A percentile compares a stretch with the other conserved stretches of the same genome.
Evolutionary conservation across 1,140 invertebrate species (phyloP).

Genomic region (Leucophenga varia): DNA sequence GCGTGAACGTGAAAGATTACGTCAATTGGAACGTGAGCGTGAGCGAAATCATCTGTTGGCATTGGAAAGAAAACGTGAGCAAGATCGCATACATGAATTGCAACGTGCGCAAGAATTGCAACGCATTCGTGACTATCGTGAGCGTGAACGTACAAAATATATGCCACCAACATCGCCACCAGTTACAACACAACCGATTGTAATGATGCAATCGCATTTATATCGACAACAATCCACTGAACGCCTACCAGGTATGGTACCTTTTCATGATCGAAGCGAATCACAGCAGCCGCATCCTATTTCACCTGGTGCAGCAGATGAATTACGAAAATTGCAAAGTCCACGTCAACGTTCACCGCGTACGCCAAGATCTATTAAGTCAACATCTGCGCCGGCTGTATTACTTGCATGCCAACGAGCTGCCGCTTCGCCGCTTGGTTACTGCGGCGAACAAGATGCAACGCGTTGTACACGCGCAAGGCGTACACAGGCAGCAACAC

Average conservation of each 20-base stretch:
- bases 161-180: background rate
- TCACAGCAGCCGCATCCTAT: too few relatives aligned
- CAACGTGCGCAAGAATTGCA: conserved; percentile 9
- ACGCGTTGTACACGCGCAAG: background rate
- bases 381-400: too few relatives aligned
- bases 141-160: background rate
- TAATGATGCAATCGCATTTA: conserved; percentile 25
- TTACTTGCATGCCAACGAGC: too few relatives aligned
- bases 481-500: too few relatives aligned
- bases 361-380: too few relatives aligned
- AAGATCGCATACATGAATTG: conserved; percentile 11
- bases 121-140: background rate
- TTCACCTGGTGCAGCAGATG: too few relatives aligned
- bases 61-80: conserved; percentile 21
- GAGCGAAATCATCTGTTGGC: conserved; percentile 18
- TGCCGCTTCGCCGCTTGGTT: conserved; percentile 1
- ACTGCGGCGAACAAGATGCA: conserved; percentile 2
- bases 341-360: too few relatives aligned
- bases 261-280: conserved; percentile 22
- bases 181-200: background rate
- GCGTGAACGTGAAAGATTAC: conserved; percentile 10
- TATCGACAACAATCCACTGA: conserved; percentile 14
- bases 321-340: too few relatives aligned
- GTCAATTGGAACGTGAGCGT: conserved; percentile 17
- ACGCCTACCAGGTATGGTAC: conserved; percentile 36